These are phyloP conservation scores for Sebastes iracundus DNA, from an alignment of 2,797 vertebrate genomes.

Conservation along the genomic window DNA sequence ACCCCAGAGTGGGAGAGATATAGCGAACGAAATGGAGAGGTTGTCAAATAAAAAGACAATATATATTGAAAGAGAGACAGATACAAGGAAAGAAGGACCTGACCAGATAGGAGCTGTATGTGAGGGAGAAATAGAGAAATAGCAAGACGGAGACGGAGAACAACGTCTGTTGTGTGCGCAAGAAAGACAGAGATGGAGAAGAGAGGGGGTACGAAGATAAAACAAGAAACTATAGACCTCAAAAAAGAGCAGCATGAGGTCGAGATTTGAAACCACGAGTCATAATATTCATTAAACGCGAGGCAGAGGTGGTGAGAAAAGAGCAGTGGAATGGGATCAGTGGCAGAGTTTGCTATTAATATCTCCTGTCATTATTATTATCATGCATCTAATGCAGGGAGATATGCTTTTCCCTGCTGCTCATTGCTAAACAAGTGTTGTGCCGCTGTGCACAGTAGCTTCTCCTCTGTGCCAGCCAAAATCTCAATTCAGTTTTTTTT, in stretches of 20 bases:
- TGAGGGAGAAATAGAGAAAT: constrained; percentile 31
- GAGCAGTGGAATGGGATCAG: constrained; percentile 16
- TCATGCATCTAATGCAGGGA: constrained; percentile 40
- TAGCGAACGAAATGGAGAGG: constrained; percentile 37
- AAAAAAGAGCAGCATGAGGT: constrained; percentile 38
- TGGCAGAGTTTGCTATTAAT: constrained; percentile 50
- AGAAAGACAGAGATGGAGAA: constrained; percentile 45
- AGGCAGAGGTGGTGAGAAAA: constrained; percentile 7
- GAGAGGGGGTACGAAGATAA: constrained; percentile 39
- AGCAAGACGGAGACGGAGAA: constrained; percentile 51
- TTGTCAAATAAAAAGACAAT: constrained; percentile 42
- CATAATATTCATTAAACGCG: constrained; percentile 25
- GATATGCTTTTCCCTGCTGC: constrained; percentile 29
- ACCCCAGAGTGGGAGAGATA: constrained; percentile 45
- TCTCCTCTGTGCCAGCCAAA: constrained; percentile 25
- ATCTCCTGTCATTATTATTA: constrained; percentile 48
- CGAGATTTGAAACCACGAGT: constrained; percentile 33
- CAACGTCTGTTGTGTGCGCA: constrained; percentile 47
- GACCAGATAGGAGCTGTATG: constrained; percentile 30
- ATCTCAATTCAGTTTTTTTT: constrained; percentile 11
- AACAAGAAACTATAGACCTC: constrained; percentile 43
- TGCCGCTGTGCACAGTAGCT: constrained; percentile 1
- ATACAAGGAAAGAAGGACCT: constrained; percentile 33
- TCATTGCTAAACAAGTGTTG: constrained; percentile 52
- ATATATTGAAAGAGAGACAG: constrained; percentile 21